Conservation (phyloP, 2,113 vertebrate species). For the Porphyrio hochstetteri region DNA sequence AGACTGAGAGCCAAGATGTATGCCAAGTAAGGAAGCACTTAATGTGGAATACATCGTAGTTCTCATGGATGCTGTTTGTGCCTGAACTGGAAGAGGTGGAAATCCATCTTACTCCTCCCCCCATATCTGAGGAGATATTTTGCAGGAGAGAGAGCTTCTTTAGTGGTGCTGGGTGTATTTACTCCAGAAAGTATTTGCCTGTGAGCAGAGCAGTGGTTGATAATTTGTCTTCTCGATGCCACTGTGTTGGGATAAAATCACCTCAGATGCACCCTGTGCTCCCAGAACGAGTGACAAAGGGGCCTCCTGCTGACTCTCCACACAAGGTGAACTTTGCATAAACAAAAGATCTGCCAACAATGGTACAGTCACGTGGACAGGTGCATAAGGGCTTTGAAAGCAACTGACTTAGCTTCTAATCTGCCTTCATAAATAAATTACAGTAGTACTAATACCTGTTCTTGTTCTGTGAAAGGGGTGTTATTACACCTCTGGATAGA, state of each 20-base stretch:
- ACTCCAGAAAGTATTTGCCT: background rate
- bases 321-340: background rate
- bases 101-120: background rate
- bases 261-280: background rate
- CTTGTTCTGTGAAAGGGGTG: conserved; percentile 12
- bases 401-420: background rate
- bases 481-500: conserved; percentile 42
- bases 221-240: background rate
- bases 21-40: background rate
- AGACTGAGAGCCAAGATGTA: background rate
- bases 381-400: background rate
- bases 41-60: background rate
- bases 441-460: conserved; percentile 6
- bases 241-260: background rate
- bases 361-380: background rate
- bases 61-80: background rate
- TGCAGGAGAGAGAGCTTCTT: background rate
- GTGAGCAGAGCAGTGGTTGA: background rate
- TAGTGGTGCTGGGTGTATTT: background rate
- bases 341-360: background rate
- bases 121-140: no score
- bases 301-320: background rate
- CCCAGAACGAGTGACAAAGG: background rate
- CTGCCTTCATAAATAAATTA: conserved; percentile 67
- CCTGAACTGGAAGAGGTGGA: background rate